phyloP scores from a whole-genome alignment of 2,797 vertebrate genomes.

The Discoglossus pictus region DNA sequence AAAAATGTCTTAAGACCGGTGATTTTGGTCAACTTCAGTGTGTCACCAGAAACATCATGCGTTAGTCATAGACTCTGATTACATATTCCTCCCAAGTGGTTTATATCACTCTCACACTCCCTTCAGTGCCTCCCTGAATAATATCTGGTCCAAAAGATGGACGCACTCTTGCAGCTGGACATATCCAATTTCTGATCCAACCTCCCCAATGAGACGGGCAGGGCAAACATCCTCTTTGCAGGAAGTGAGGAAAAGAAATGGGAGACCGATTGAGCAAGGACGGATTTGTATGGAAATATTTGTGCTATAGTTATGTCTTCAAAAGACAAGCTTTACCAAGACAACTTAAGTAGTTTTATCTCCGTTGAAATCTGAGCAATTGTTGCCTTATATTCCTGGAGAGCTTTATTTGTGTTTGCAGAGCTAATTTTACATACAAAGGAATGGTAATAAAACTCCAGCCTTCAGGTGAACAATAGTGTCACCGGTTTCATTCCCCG shows the following conservation, averaged over 20 bases:
- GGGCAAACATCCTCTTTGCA: constrained; percentile 13
- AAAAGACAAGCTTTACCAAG: neutral
- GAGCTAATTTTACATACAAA: neutral
- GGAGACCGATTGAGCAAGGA: too few relatives aligned
- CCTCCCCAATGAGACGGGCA: neutral
- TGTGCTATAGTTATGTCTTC: neutral
- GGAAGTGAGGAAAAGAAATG: constrained; percentile 20
- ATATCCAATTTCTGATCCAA: constrained; percentile 6
- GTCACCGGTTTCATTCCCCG: too few relatives aligned
- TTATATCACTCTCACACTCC: constrained; percentile 14
- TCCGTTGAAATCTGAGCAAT: too few relatives aligned
- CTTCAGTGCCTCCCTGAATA: constrained; percentile 10
- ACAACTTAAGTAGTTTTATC: neutral
- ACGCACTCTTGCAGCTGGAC: constrained; percentile 28
- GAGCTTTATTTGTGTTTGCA: too few relatives aligned
- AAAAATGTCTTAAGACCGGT: constrained; percentile 7
- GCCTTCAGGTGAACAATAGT: too few relatives aligned
- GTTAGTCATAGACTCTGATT: constrained; percentile 25
- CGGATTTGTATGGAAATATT: too few relatives aligned
- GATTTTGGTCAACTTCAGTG: constrained; percentile 22
- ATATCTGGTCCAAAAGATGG: constrained; percentile 7
- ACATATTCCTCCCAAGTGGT: constrained; percentile 30
- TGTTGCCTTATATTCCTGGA: too few relatives aligned
- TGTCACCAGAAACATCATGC: constrained; percentile 8
- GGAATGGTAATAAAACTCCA: too few relatives aligned